A percentile compares a stretch with the other conserved stretches of the same genome.
Evolutionary conservation across 1,140 invertebrate genomes (phyloP).

Genomic region (Trachymyrmex septentrionalis): DNA sequence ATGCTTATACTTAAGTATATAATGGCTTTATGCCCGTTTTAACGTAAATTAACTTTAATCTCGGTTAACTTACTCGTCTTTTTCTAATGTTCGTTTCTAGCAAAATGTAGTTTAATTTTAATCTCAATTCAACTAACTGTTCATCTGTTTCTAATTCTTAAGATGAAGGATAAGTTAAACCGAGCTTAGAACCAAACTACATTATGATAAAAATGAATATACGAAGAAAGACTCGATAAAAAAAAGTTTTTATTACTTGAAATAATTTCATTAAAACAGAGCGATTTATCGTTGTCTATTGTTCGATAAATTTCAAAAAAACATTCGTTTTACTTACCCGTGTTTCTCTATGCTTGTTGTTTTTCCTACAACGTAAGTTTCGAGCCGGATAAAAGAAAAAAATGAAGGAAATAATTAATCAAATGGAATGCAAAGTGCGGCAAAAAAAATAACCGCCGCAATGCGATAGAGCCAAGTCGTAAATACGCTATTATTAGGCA

Average conservation of each 20-base stretch:
- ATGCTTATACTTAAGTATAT: too few relatives aligned
- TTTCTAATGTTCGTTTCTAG: too few relatives aligned
- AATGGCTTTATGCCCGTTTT: too few relatives aligned
- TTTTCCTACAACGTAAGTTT: background rate
- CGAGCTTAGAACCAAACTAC: background rate
- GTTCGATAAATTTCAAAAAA: background rate
- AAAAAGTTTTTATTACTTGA: background rate
- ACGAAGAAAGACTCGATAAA: background rate
- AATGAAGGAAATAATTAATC: background rate
- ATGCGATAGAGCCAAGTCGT: background rate
- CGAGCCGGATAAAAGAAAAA: background rate
- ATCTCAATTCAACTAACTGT: too few relatives aligned
- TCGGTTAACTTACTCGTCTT: too few relatives aligned
- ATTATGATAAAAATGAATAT: too few relatives aligned
- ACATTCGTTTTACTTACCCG: background rate
- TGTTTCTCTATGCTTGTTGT: background rate
- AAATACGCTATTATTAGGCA: background rate
- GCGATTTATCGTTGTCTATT: background rate
- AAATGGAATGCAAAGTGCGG: background rate
- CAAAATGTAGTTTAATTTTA: too few relatives aligned
- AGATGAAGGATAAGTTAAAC: too few relatives aligned
- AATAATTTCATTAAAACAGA: background rate
- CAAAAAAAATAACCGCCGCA: background rate
- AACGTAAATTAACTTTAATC: too few relatives aligned
- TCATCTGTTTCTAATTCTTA: too few relatives aligned